Conservation (phyloP, 2,888 invertebrate genomes). For the Hanleya hanleyi region DNA sequence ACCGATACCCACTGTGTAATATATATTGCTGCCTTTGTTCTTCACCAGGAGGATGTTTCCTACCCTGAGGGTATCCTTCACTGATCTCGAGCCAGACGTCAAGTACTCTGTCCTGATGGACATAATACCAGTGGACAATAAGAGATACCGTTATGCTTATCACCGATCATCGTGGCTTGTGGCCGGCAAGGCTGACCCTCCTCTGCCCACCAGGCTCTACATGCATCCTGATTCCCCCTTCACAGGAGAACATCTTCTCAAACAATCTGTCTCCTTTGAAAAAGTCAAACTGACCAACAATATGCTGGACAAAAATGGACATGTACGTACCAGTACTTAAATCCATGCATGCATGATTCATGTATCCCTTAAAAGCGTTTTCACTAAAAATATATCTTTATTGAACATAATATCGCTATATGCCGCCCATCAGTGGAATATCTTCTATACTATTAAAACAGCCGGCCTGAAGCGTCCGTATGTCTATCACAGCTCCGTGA, state of each 20-base stretch:
- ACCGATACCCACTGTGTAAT: no score
- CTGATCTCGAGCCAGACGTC: conserved; percentile 79
- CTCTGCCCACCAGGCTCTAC: conserved; percentile 91
- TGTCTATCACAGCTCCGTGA: no score
- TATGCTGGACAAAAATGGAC: conserved; percentile 81
- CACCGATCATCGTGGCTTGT: conserved; percentile 98
- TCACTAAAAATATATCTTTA: no score
- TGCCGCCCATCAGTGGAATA: no score
- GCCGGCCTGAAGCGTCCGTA: no score
- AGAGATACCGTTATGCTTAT: conserved; percentile 94
- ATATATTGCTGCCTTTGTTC: conserved; percentile 1
- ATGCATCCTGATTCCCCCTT: conserved; percentile 98
- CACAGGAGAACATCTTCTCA: conserved; percentile 94
- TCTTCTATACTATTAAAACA: no score
- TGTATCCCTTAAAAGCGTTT: no score
- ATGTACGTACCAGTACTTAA: no score
- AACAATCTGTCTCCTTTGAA: conserved; percentile 98
- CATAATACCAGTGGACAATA: conserved; percentile 97
- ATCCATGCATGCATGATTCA: no score
- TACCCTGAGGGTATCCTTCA: conserved; percentile 94
- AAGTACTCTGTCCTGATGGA: conserved; percentile 93
- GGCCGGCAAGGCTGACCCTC: conserved; percentile 98
- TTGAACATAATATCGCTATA: no score
- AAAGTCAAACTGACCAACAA: conserved; percentile 99
- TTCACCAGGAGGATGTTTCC: conserved; percentile 96